These are phyloP conservation scores for Callipepla californica DNA, from an alignment of 2,113 vertebrate genomes.

Conservation along the genomic window DNA sequence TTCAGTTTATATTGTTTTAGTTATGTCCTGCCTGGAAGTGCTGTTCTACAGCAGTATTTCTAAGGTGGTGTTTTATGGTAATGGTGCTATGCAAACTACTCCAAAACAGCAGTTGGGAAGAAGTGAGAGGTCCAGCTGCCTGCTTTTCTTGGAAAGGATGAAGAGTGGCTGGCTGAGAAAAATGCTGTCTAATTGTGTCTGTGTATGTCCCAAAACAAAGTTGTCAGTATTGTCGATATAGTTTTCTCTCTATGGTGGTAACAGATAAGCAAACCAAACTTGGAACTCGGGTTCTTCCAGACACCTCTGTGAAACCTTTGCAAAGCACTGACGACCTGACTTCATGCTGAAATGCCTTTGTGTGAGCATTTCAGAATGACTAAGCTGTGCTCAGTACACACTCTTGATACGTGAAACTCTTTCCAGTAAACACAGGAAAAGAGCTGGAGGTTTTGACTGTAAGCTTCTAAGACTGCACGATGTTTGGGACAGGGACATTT, in stretches of 20 bases:
- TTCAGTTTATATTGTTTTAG: background rate
- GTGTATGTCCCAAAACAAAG: background rate
- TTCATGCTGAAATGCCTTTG: background rate
- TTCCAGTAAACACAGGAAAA: background rate
- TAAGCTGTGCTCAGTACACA: background rate
- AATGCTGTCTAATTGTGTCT: background rate
- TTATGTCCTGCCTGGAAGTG: background rate
- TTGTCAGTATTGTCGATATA: background rate
- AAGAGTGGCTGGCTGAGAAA: background rate
- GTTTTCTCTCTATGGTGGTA: background rate
- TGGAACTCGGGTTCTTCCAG: background rate
- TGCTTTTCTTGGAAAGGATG: background rate
- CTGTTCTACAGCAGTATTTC: background rate
- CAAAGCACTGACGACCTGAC: background rate
- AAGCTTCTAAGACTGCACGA: background rate
- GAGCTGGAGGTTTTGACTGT: background rate
- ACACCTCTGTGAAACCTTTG: background rate
- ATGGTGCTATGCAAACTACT: background rate
- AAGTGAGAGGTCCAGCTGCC: background rate
- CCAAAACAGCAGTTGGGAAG: background rate
- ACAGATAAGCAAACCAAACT: background rate
- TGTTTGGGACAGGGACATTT: background rate
- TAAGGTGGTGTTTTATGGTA: background rate
- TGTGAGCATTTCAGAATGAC: background rate
- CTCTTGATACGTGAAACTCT: background rate